A percentile compares a stretch with the other conserved stretches of the same genome.
Conservation (phyloP, 2,797 vertebrate species). For the Craterocephalus amniculus region DNA sequence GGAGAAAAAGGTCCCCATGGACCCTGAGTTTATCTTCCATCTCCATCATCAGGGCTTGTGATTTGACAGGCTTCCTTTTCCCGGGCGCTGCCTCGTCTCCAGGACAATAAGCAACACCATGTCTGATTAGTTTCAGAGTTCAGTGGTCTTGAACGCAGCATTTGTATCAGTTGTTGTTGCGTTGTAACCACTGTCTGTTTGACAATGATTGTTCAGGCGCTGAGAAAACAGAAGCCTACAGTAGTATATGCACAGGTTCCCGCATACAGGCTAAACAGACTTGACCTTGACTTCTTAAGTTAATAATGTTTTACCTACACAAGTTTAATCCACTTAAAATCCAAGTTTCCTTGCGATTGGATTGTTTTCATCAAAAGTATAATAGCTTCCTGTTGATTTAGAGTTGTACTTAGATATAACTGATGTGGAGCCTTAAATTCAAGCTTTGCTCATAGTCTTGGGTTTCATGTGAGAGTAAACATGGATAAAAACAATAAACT, state of each 20-base stretch:
- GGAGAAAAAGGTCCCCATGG: slow-evolving; percentile 74
- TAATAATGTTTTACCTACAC: not conserved
- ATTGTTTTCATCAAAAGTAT: not conserved
- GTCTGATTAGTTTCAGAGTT: slow-evolving; percentile 90
- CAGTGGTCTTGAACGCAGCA: slow-evolving; percentile 86
- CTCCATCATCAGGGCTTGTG: slow-evolving; percentile 84
- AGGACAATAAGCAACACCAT: slow-evolving; percentile 88
- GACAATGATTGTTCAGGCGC: slow-evolving; percentile 78
- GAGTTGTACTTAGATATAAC: not conserved
- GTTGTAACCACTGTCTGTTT: slow-evolving; percentile 81
- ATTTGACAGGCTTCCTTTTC: slow-evolving; percentile 85
- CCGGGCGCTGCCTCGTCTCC: slow-evolving; percentile 79
- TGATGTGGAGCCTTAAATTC: not conserved
- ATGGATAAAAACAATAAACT: not conserved
- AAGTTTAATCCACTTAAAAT: slow-evolving; percentile 4
- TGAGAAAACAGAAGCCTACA: slow-evolving; percentile 75
- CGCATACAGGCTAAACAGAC: slow-evolving; percentile 43
- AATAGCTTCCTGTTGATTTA: not conserved
- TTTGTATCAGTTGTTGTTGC: slow-evolving; percentile 82
- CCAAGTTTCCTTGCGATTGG: not conserved
- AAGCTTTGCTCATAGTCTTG: not conserved
- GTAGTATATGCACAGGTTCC: slow-evolving; percentile 51
- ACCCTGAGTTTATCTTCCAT: slow-evolving; percentile 86
- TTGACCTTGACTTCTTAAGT: slow-evolving; percentile 22
- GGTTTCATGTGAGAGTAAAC: not conserved